These are phyloP conservation scores for Oceanites oceanicus DNA, from an alignment of 2,113 vertebrate species.

Conservation along the genomic window DNA sequence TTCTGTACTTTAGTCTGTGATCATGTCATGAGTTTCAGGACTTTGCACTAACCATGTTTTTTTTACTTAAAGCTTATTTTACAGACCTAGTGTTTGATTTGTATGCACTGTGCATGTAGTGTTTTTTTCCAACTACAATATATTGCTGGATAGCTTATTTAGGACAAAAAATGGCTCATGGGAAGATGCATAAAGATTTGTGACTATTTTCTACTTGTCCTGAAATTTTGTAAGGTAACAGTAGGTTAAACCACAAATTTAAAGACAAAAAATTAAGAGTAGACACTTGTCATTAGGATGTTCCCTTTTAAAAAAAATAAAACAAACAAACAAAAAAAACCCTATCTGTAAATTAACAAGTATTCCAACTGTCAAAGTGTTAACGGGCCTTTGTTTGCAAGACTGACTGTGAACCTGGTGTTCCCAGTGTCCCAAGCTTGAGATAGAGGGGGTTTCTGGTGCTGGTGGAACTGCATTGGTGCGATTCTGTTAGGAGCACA, in stretches of 20 bases:
- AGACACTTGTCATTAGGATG: not conserved
- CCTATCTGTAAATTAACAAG: not conserved
- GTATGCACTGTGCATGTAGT: slow-evolving; percentile 86
- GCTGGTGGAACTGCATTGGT: slow-evolving; percentile 33
- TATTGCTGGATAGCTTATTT: slow-evolving; percentile 76
- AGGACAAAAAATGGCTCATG: slow-evolving; percentile 83
- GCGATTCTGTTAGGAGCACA: not conserved
- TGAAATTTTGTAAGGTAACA: slow-evolving; percentile 49
- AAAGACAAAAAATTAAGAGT: slow-evolving; percentile 14
- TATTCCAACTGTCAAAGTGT: slow-evolving; percentile 34
- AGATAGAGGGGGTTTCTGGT: slow-evolving; percentile 61
- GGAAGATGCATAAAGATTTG: slow-evolving; percentile 86
- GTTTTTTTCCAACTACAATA: slow-evolving; percentile 75
- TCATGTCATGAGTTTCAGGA: slow-evolving; percentile 84
- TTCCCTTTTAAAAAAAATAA: not conserved
- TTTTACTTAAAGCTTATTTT: slow-evolving; percentile 80
- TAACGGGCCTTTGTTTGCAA: slow-evolving; percentile 56
- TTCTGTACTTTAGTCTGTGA: slow-evolving; percentile 87
- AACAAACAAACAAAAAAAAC: not conserved
- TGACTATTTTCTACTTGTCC: slow-evolving; percentile 61
- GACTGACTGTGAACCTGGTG: not conserved
- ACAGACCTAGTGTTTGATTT: slow-evolving; percentile 84
- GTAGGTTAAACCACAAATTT: slow-evolving; percentile 25
- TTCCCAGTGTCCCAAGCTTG: not conserved
- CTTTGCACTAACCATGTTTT: slow-evolving; percentile 86